Evolutionary conservation across 2,797 vertebrate species (phyloP), one percentile per base, ranked within the genome.

Genomic region (Apogon hyalosoma): DNA sequence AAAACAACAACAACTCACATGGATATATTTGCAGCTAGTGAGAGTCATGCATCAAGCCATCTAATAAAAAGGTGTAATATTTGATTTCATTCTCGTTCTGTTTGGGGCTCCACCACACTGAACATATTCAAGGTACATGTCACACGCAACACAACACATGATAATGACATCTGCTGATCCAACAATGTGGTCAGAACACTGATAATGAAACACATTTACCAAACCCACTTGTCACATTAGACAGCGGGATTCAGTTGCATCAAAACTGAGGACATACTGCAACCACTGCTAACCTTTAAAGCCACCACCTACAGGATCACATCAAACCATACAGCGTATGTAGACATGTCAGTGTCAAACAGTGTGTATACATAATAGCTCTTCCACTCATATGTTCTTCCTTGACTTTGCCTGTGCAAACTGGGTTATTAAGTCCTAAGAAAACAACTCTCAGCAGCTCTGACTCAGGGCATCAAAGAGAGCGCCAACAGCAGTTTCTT

Each of bases 401-500:
- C 59, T 73, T 82, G 70, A 85, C 84, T 85, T 89, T 85, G 78
- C 58, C 41, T 81, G 71, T 74, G 61, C 56, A 86, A 86, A 87
- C 73, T 87, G 67, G 82, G 74, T 86, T 85, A 83, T 76, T 48
- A 59, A 80, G 61, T 74, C 53, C 57, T 75, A 71, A 73, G 21
- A 79, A 58, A 79, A 75, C 40, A 77, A 50, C 39, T 55, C 63
- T 78, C 73, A 74, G 75, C 72, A 86, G 67, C 80, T 77, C 58
- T 63, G 70, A 79, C 80, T 84, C 73, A 82, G 80, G 66, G 78
- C 79, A 87, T 89, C 85, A 90, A 87, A 90, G 77, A 61, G 63
- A 88, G 63, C 73, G 87, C 86, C 86, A 82, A 80, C 72, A 90
- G 75, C 88, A 59, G 31, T 90, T 87, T 80, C 62, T 82, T 58